Evolutionary conservation across 2,888 invertebrate species (phyloP).

Genomic region (Latheticus oryzae): DNA sequence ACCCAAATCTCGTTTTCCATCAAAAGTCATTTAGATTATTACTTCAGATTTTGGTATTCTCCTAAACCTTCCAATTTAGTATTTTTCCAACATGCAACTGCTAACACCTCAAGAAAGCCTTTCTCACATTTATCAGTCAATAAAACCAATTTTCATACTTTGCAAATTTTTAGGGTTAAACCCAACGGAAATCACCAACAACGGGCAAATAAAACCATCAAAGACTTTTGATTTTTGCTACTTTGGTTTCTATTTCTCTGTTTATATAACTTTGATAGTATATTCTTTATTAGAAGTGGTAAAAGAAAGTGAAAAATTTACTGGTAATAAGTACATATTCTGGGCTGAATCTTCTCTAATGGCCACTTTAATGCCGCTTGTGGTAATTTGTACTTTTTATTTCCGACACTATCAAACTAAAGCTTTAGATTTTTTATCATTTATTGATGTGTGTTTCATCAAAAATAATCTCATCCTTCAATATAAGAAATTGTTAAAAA

Average conservation of each 20-base stretch:
- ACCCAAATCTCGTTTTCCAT: no score
- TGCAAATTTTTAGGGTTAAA: slow-evolving; percentile 41
- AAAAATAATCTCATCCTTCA: slow-evolving; percentile 43
- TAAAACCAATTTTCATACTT: no score
- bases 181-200: slow-evolving; percentile 18
- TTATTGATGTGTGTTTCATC: slow-evolving; percentile 47
- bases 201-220: slow-evolving; percentile 11
- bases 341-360: slow-evolving; percentile 38
- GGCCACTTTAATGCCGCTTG: slow-evolving; percentile 33
- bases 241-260: slow-evolving; percentile 36
- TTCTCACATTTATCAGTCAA: no score
- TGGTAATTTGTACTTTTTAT: slow-evolving; percentile 35
- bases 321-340: slow-evolving; percentile 35
- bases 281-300: slow-evolving; percentile 37
- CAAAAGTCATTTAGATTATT: no score
- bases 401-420: slow-evolving; percentile 33
- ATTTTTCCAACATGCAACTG: no score
- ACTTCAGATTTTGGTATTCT: no score
- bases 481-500: slow-evolving; percentile 44
- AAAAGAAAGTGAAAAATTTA: slow-evolving; percentile 25
- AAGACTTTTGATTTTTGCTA: slow-evolving; percentile 43
- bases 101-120: slow-evolving; percentile 40
- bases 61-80: no score
- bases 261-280: slow-evolving; percentile 32
- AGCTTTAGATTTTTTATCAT: slow-evolving; percentile 41